Conservation (phyloP, 2,888 invertebrate genomes). For the Proisotoma minuta region DNA sequence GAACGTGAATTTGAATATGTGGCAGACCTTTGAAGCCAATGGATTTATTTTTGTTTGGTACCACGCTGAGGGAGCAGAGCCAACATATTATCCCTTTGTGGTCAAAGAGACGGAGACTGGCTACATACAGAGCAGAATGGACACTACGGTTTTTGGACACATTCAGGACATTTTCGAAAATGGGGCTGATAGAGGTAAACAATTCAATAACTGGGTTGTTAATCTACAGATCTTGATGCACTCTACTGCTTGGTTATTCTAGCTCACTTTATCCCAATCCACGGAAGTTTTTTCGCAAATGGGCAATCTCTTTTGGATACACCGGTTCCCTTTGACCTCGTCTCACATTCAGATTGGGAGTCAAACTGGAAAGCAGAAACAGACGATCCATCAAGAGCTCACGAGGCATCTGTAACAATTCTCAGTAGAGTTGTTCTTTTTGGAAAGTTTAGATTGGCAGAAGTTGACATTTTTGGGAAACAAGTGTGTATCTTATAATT, state of each 20-base stretch:
- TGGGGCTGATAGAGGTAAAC: neutral
- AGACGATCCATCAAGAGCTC: neutral
- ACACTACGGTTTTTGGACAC: neutral
- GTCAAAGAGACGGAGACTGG: neutral
- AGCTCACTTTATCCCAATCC: neutral
- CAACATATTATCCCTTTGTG: neutral
- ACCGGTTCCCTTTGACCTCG: neutral
- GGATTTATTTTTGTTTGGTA: neutral
- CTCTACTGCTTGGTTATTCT: no score
- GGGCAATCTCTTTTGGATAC: neutral
- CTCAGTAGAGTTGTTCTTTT: neutral
- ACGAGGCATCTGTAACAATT: neutral
- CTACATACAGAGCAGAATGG: neutral
- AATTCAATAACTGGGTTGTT: no score
- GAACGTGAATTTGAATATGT: neutral
- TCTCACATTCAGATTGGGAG: neutral
- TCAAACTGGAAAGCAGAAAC: neutral
- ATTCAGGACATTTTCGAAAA: neutral
- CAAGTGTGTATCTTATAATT: neutral
- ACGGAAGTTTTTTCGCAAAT: neutral
- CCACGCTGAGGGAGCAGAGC: neutral
- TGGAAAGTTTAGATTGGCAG: neutral
- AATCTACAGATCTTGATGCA: no score
- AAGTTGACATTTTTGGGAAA: neutral
- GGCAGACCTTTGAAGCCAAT: neutral